phyloP scores from a whole-genome alignment of 2,797 vertebrate species.

The Acanthornis magna region DNA sequence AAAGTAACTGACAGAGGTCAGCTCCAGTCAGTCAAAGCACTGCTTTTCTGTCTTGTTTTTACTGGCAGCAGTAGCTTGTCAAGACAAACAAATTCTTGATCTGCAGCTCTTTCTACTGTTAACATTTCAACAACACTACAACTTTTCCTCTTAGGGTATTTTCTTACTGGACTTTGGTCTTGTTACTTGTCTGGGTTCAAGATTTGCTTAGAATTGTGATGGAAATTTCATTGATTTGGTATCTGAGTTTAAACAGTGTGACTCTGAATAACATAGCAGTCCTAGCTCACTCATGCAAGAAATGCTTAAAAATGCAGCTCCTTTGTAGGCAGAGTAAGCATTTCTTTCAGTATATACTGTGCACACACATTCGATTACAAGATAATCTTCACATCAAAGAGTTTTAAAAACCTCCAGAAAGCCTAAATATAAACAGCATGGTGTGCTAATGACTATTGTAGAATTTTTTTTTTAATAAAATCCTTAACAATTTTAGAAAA shows the following conservation, averaged over 20 bases:
- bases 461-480: not conserved
- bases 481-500: not conserved
- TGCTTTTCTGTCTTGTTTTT: not conserved
- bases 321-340: not conserved
- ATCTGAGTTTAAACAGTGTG: not conserved
- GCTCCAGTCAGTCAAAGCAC: not conserved
- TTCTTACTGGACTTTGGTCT: not conserved
- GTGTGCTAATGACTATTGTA: not conserved
- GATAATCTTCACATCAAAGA: not conserved
- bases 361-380: not conserved
- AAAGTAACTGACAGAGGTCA: conserved; percentile 2
- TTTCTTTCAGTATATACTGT: not conserved
- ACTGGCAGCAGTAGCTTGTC: not conserved
- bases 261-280: not conserved
- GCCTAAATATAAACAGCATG: not conserved
- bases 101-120: conserved; percentile 3
- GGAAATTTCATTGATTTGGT: not conserved
- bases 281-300: not conserved
- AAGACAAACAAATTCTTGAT: not conserved
- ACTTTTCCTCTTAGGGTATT: not conserved
- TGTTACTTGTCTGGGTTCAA: not conserved
- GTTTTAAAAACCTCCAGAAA: not conserved
- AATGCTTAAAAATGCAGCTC: not conserved
- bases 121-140: not conserved
- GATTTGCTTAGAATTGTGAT: not conserved